Base-by-base conservation (phyloP, 2,888 invertebrate genomes). In the Limenitis arthemis region DNA sequence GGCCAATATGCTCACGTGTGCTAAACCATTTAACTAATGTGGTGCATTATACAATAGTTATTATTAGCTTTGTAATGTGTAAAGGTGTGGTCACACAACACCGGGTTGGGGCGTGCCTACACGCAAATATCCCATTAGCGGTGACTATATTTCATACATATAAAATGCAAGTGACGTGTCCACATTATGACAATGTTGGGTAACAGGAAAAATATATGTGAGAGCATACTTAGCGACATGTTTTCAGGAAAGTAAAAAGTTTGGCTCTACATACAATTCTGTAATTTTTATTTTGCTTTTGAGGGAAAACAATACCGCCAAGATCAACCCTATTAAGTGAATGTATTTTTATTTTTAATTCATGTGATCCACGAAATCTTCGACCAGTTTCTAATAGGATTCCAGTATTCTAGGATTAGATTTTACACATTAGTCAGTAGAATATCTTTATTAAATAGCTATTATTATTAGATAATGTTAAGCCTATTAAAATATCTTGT, bases 41-140 rank as follows among this genome's bases (percentile, higher is more conserved):
- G 12, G 12, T 46, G 38, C 30, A 12, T 31, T 44, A 12, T 33
- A 44, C 38, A 28, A 41, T 40, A 41, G 12, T 51, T 31, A 28
- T 20, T 51, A 20, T 44, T 44, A 51, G 39, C n/a, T 41, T 40
- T 41, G 40, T 51, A 46, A 46, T 41, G 41, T 55, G 53, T 67
- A 65, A 71, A 66, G 75, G 76, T 60, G 74, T 60, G 74, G 74
- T 61, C 60, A 61, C 62, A 71, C 61, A 62, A 58, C 64, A 65
- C 60, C 58, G 55, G 64, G 64, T 68, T 64, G 74, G 70, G 82
- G 79, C 63, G 79, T 69, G 77, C 64, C 76, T 69, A 70, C 84
- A 82, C 80, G 85, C 83, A 68, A 85, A 64, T 69, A 64, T 67
- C 61, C 79, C 77, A 84, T 85, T 83, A 83, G 67, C 65, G 64